phyloP scores from a whole-genome alignment of 1,140 invertebrate species.

The Andricus grossulariae region DNA sequence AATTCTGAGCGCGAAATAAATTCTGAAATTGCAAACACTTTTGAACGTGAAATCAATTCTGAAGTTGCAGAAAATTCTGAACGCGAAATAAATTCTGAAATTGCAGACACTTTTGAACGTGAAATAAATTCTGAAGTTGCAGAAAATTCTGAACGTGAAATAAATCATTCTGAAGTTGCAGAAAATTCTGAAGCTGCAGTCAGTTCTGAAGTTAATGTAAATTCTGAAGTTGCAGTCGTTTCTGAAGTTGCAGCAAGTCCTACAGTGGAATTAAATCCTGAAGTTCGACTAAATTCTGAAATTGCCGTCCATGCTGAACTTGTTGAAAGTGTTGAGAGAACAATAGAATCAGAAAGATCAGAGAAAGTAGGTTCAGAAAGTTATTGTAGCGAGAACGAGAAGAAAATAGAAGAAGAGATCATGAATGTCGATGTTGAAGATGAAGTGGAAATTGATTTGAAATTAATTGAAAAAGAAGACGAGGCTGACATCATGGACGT shows the following conservation, averaged over 20 bases:
- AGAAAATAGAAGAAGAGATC: slow-evolving; percentile 42
- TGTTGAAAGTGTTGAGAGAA: too few relatives aligned
- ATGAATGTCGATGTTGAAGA: slow-evolving; percentile 44
- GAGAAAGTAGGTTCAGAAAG: neutral
- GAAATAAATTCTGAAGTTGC: too few relatives aligned
- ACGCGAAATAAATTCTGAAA: too few relatives aligned
- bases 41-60: too few relatives aligned
- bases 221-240: neutral
- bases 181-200: slow-evolving; percentile 1
- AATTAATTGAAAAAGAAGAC: neutral
- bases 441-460: slow-evolving; percentile 32
- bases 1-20: neutral
- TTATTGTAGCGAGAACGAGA: neutral
- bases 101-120: too few relatives aligned
- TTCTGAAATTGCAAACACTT: neutral
- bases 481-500: neutral
- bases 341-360: neutral
- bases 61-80: too few relatives aligned
- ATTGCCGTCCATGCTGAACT: too few relatives aligned
- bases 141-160: neutral
- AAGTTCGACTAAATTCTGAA: neutral
- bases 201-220: neutral
- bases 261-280: neutral
- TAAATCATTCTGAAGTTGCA: neutral
- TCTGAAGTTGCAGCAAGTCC: neutral